Evolutionary conservation across 1,140 invertebrate genomes (phyloP), one percentile per base, ranked within the genome.

Genomic region (Papilio glaucus): DNA sequence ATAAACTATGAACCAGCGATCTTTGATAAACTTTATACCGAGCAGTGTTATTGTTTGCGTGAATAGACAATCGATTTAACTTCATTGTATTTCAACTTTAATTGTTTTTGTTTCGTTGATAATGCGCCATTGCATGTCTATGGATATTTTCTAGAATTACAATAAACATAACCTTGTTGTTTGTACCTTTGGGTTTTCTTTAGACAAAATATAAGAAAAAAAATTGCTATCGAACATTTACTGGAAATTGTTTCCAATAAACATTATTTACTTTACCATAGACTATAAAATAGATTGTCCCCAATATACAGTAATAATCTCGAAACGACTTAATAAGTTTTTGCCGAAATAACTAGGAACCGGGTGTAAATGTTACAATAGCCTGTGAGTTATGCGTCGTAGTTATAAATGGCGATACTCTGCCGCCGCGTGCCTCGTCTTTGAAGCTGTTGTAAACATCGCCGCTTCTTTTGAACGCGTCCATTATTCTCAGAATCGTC

Each of bases 391-490:
- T 57, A 57, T 57, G 49, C 49, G 21, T 10, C 3, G 18, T 57
- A 26, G 49, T 21, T 57, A 57, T 57, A 57, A 57, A 49, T 49
- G 15, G 21, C 9, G 9, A 10, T 57, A 2, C 49, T 37, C 67
- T 8, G 12, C 9, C 42, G n/a, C 6, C 42, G 63, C 42, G 39
- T 57, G n/a, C n/a, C 62, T 45, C 63, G 21, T 18, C 67, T 69
- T 69, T 69, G 67, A 69, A 37, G 42, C 49, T 45, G 71, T 72
- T 75, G 75, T 78, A 72, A 75, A 77, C 78, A 65, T 39, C 45
- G 68, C 60, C 62, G 74, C 18, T 75, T 80, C 77, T 77, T 78
- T 82, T 82, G 78, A 80, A 80, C 72, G 60, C 57, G 49, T 72
- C 75, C 73, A 74, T 78, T 74, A 77, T 77, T 78, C 75, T 73